Evolutionary conservation across 2,797 vertebrate genomes (phyloP).

Genomic region (Mycteria americana): DNA sequence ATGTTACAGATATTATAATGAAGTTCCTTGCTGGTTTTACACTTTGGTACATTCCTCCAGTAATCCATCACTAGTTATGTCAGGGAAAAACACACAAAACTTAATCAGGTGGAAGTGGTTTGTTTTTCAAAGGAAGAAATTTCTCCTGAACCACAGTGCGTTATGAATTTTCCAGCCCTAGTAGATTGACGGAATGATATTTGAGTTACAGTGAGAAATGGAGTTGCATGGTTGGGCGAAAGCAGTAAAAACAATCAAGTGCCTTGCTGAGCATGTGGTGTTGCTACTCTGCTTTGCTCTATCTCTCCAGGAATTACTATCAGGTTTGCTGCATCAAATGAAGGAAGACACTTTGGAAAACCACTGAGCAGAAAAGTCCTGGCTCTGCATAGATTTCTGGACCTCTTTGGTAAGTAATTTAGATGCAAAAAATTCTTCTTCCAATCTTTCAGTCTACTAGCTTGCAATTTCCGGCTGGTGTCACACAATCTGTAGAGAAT

Average conservation of each 20-base stretch:
- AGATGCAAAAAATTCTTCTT: neutral
- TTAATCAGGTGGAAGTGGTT: neutral
- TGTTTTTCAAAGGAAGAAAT: constrained; percentile 1
- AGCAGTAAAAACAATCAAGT: constrained; percentile 24
- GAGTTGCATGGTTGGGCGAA: constrained; percentile 20
- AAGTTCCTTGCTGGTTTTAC: neutral
- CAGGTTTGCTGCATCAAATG: neutral
- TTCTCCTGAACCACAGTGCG: neutral
- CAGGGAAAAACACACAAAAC: neutral
- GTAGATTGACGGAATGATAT: neutral
- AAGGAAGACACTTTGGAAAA: neutral
- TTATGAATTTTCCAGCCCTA: constrained; percentile 31
- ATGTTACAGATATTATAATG: neutral
- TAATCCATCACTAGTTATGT: neutral
- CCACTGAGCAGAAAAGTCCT: neutral
- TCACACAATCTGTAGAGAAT: neutral
- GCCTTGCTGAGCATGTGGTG: neutral
- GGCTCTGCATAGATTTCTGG: neutral
- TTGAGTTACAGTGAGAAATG: constrained; percentile 32
- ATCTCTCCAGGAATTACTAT: neutral
- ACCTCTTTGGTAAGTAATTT: neutral
- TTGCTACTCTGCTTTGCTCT: neutral
- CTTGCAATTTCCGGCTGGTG: neutral
- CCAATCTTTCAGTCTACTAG: neutral
- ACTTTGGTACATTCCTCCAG: neutral